Evolutionary conservation across 2,797 vertebrate genomes (phyloP).

Genomic region (Bovichtus diacanthus): DNA sequence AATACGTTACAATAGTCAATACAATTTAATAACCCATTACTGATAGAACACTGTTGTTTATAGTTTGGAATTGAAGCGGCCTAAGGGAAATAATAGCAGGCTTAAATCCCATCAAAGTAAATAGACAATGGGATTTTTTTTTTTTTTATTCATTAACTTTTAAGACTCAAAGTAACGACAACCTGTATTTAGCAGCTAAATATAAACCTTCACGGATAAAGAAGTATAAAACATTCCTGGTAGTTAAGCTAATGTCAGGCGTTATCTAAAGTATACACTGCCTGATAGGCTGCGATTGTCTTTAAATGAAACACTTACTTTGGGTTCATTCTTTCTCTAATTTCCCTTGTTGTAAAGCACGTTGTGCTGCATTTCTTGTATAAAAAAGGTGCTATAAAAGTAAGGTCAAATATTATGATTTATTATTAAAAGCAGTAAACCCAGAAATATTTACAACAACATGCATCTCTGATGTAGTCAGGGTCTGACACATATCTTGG

Average conservation of each 20-base stretch:
- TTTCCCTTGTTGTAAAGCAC: no score
- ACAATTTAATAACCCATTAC: constrained; percentile 51
- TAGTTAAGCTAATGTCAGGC: constrained; percentile 28
- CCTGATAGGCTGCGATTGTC: not conserved
- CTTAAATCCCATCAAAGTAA: constrained; percentile 48
- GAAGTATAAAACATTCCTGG: constrained; percentile 31
- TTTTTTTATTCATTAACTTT: constrained; percentile 65
- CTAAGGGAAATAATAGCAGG: constrained; percentile 36
- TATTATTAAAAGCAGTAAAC: no score
- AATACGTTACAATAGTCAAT: constrained; percentile 18
- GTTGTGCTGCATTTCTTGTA: no score
- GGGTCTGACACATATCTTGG: not conserved
- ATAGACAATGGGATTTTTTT: constrained; percentile 11
- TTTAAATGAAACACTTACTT: constrained; percentile 9
- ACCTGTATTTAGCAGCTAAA: constrained; percentile 46
- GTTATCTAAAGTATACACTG: constrained; percentile 7
- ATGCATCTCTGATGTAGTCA: not conserved
- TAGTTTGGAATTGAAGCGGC: constrained; percentile 31
- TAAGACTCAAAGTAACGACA: constrained; percentile 47
- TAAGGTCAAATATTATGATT: no score
- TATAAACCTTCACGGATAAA: constrained; percentile 34
- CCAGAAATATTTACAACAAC: no score
- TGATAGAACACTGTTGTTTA: constrained; percentile 52
- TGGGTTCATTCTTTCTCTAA: no score
- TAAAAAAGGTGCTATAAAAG: no score